These are phyloP conservation scores for Euzetes globulus DNA, from an alignment of 2,888 invertebrate genomes.

Conservation along the genomic window DNA sequence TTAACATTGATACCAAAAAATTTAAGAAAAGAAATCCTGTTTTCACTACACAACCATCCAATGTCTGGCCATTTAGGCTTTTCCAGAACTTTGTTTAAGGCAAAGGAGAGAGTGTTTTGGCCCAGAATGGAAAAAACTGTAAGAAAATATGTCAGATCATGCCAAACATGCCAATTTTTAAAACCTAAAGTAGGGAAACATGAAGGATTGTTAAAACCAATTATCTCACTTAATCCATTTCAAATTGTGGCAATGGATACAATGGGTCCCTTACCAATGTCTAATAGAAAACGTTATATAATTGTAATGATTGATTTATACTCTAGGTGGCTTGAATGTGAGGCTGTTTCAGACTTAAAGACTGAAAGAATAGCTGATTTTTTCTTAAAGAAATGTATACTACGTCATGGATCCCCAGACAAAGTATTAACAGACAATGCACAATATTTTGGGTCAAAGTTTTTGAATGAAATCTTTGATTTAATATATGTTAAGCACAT, in stretches of 20 bases:
- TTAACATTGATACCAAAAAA: neutral
- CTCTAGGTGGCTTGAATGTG: neutral
- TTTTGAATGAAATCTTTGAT: neutral
- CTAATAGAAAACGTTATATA: neutral
- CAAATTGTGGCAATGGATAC: neutral
- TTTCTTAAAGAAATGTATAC: neutral
- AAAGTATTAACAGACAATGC: neutral
- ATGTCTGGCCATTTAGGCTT: neutral
- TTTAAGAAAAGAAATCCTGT: neutral
- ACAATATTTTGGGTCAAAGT: neutral
- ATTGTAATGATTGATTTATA: neutral
- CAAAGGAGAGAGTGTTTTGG: neutral
- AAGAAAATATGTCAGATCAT: neutral
- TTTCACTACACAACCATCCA: neutral
- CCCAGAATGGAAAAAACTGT: neutral
- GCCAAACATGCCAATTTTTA: neutral
- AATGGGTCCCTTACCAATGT: neutral
- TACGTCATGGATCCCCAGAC: neutral
- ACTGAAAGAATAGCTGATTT: neutral
- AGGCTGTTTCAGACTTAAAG: neutral
- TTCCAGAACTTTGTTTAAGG: neutral
- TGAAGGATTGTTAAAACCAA: neutral
- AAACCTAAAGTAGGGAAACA: neutral
- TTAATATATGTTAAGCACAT: conserved; percentile 8
- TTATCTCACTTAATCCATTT: neutral